Conservation (phyloP, 2,113 vertebrate genomes). For the Dipodomys spectabilis region DNA sequence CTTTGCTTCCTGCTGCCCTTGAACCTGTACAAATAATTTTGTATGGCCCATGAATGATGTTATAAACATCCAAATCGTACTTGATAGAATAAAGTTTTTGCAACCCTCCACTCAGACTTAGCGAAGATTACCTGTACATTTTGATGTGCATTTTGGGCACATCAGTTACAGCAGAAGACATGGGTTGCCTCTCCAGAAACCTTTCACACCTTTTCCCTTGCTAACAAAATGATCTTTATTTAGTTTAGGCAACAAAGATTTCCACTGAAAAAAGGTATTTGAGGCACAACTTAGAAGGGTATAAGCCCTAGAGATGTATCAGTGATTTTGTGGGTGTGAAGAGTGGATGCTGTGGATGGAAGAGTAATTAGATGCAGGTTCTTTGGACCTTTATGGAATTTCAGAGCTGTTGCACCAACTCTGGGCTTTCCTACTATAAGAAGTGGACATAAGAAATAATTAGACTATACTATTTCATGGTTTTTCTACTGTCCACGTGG, state of each 20-base stretch:
- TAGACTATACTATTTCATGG: neutral
- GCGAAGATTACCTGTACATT: neutral
- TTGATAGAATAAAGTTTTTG: too few relatives aligned
- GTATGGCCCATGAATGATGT: too few relatives aligned
- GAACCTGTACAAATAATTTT: too few relatives aligned
- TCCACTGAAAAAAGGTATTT: neutral
- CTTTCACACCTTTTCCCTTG: neutral
- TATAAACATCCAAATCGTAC: too few relatives aligned
- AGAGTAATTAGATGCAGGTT: neutral
- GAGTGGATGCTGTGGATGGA: neutral
- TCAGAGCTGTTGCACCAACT: neutral
- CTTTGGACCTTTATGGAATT: rapidly evolving
- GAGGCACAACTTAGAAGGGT: neutral
- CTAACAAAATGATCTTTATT: neutral
- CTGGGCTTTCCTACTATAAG: neutral
- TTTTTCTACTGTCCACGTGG: neutral
- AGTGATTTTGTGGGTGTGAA: neutral
- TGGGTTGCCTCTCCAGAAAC: neutral
- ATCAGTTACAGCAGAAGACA: neutral
- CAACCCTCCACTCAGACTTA: neutral
- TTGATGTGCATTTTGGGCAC: neutral
- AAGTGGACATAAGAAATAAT: neutral
- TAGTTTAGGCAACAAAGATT: neutral
- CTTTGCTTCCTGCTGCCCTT: too few relatives aligned
- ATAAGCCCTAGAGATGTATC: too few relatives aligned